These are phyloP conservation scores for Euschistus heros DNA, from an alignment of 1,140 invertebrate species.

Conservation along the genomic window DNA sequence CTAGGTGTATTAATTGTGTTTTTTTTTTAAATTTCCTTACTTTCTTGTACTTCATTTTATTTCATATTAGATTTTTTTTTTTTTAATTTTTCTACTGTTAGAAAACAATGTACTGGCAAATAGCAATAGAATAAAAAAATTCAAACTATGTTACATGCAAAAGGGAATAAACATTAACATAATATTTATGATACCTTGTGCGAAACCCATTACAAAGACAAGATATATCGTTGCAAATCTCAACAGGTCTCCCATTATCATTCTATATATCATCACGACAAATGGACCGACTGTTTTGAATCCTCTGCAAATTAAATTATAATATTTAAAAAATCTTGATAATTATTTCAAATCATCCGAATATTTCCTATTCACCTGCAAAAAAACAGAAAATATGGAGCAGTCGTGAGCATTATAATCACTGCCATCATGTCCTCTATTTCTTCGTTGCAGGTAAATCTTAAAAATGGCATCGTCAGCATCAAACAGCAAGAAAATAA, in stretches of 20 bases:
- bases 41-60: too few relatives aligned
- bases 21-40: too few relatives aligned
- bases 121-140: too few relatives aligned
- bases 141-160: too few relatives aligned
- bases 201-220: constrained; percentile 95
- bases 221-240: constrained; percentile 93
- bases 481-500: constrained; percentile 83
- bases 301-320: constrained; percentile 52
- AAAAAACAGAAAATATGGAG: constrained; percentile 97
- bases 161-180: too few relatives aligned
- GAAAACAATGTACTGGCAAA: too few relatives aligned
- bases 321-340: constrained; percentile 20
- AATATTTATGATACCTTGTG: constrained; percentile 58
- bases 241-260: constrained; percentile 91
- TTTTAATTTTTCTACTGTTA: too few relatives aligned
- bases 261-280: constrained; percentile 98
- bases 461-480: constrained; percentile 67
- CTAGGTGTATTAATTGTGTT: too few relatives aligned
- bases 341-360: background rate
- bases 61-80: too few relatives aligned
- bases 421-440: constrained; percentile 84
- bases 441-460: constrained; percentile 71
- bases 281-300: constrained; percentile 97
- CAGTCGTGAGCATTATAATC: constrained; percentile 88
- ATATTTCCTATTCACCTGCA: constrained; percentile 58